A percentile compares a stretch with the other conserved stretches of the same genome.
Conservation (phyloP, 2,113 vertebrate genomes). For the Poeciliopsis retropinna region DNA sequence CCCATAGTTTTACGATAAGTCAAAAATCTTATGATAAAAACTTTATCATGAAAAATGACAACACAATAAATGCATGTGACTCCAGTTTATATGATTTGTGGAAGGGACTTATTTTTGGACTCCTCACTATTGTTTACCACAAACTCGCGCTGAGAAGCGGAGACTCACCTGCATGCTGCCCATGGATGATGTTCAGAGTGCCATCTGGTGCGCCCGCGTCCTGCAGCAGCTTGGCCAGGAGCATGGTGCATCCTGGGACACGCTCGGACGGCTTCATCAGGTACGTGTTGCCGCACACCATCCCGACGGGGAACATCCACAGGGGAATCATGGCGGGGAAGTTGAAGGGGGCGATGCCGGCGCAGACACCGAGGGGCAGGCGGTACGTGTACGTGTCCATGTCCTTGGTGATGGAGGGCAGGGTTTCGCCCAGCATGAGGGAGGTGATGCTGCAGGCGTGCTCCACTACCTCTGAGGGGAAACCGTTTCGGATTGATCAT, state of each 20-base stretch:
- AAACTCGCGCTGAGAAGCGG: background rate
- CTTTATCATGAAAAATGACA: too few relatives aligned
- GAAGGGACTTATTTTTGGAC: slow-evolving; percentile 28
- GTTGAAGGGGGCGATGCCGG: slow-evolving; percentile 95
- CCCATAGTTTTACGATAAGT: too few relatives aligned
- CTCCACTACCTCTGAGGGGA: slow-evolving; percentile 93
- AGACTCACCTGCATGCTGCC: slow-evolving; percentile 88
- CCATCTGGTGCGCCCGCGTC: slow-evolving; percentile 93
- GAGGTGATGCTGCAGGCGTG: slow-evolving; percentile 96
- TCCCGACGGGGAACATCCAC: slow-evolving; percentile 98
- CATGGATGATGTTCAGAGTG: slow-evolving; percentile 94
- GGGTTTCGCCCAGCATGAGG: slow-evolving; percentile 95
- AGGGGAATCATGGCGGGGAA: slow-evolving; percentile 99
- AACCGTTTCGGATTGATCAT: background rate
- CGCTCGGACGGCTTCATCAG: slow-evolving; percentile 97
- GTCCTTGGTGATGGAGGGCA: slow-evolving; percentile 96
- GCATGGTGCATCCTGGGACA: slow-evolving; percentile 94
- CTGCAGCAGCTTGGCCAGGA: slow-evolving; percentile 92
- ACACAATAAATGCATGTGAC: background rate
- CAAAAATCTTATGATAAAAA: too few relatives aligned
- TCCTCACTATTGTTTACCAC: slow-evolving; percentile 14
- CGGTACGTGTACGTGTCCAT: slow-evolving; percentile 97
- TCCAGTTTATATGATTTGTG: slow-evolving; percentile 25
- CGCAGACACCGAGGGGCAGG: slow-evolving; percentile 92
- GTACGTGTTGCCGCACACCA: slow-evolving; percentile 98